Conservation (phyloP, 2,888 invertebrate genomes). For the Aquatica leii region DNA sequence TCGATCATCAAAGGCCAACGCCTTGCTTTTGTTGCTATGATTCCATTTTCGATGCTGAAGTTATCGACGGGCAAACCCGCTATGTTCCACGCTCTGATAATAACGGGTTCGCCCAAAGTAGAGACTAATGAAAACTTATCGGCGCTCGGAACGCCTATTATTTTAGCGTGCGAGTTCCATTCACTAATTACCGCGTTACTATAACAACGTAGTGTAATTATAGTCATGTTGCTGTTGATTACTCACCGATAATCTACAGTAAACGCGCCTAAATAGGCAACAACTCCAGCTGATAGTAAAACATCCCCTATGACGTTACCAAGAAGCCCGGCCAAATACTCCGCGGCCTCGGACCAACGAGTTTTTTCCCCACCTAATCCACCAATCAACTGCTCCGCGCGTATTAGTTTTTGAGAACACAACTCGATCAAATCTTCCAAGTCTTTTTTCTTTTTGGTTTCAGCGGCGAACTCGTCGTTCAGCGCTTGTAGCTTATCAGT, state of each 20-base stretch:
- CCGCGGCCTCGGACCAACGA: conserved; percentile 87
- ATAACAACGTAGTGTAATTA: no score
- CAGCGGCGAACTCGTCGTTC: conserved; percentile 95
- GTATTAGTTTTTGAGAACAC: conserved; percentile 87
- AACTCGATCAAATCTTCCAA: conserved; percentile 92
- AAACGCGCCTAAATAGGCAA: conserved; percentile 92
- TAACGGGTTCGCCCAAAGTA: conserved; percentile 86
- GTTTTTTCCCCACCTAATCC: conserved; percentile 92
- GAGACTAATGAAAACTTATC: conserved; percentile 74
- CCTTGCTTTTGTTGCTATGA: conserved; percentile 84
- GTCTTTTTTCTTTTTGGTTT: conserved; percentile 96
- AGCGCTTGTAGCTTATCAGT: conserved; percentile 88
- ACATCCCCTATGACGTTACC: conserved; percentile 91
- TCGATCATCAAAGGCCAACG: conserved; percentile 95
- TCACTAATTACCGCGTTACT: no score
- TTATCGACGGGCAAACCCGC: conserved; percentile 87
- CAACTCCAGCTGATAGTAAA: conserved; percentile 84
- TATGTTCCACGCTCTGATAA: conserved; percentile 89
- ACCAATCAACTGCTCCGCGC: conserved; percentile 91
- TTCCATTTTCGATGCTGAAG: conserved; percentile 93
- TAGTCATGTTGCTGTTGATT: no score
- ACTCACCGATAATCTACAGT: conserved; percentile 73
- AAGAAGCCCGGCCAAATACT: conserved; percentile 74
- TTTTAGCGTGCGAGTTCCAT: conserved; percentile 67
- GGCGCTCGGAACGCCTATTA: conserved; percentile 79